Evolutionary conservation across 1,140 invertebrate species (phyloP), one percentile per base, ranked within the genome.

Genomic region (Luehdorfia chinensis): DNA sequence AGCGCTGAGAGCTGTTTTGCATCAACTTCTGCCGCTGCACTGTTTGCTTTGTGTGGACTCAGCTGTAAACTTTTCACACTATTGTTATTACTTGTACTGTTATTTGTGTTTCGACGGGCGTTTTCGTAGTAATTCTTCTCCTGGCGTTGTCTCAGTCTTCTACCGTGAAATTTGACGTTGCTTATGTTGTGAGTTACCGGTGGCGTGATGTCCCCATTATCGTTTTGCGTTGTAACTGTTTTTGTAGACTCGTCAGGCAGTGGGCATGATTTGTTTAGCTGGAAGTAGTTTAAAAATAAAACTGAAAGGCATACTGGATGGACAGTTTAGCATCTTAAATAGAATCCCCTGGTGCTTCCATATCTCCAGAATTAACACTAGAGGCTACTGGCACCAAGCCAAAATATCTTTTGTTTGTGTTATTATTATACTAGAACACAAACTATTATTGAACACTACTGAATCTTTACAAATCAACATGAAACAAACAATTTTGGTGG

Each of bases 61-160:
- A 84, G 59, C 50, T 86, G 79, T 23, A 87, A 44, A 46, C 74
- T 87, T 50, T 76, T 75, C 27, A 87, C 88, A 53, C 89, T 89
- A 47, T 72, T 75, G 53, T 84, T 86, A 71, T 88, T 62, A 45
- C 76, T 61, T 58, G 89, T 55, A 50, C 76, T 57, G 64, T 75
- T 32, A 61, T 59, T 65, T 33, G 83, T 70, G 59, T 81, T 79
- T n/a, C 84, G 70, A 1, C 87, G 65, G 7, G 84, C 75, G 44
- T 81, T 81, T 39, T 87, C 84, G 23, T 84, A 87, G 37, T 89
- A 88, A 41, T 88, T 88, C 61, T 90, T 92, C 62, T 90, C 91
- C 7, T 91, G 92, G 1, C 92, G 87, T 68, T 93, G 92, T 39
- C 93, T 87, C 39, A 94, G 78, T 55, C 92, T 86, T 27, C 93